Conservation (phyloP, 2,797 vertebrate species). For the Schizothorax lantsangensis region DNA sequence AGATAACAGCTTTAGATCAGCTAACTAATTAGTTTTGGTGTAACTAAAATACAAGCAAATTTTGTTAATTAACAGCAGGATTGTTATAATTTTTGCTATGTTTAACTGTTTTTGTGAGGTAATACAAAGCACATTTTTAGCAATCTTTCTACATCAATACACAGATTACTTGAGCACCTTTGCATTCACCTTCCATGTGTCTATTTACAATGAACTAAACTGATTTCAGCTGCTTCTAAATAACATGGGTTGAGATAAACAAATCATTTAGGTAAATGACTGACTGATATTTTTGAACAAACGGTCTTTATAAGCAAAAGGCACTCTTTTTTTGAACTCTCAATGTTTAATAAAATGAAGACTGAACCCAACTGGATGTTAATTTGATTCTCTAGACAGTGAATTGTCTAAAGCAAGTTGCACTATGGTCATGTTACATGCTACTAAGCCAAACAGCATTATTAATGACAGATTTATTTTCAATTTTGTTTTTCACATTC, state of each 20-base stretch:
- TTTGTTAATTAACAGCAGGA: background rate
- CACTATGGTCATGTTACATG: background rate
- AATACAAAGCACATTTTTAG: background rate
- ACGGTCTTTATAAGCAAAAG: slow-evolving; percentile 14
- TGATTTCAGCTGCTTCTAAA: background rate
- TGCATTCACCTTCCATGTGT: background rate
- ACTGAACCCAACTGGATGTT: background rate
- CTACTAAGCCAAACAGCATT: background rate
- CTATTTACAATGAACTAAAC: background rate
- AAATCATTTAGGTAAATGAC: too few species aligned
- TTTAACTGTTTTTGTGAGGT: background rate
- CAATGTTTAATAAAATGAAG: slow-evolving; percentile 18
- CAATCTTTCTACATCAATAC: background rate
- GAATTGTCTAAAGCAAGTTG: background rate
- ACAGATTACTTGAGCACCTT: background rate
- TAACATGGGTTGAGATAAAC: background rate
- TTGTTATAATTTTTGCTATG: background rate
- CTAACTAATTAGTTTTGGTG: background rate
- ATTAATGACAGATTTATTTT: slow-evolving; percentile 27
- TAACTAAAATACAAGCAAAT: background rate
- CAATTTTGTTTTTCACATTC: background rate
- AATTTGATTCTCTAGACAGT: background rate
- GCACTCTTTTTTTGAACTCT: slow-evolving; percentile 2
- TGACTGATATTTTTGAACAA: background rate
- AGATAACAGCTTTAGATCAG: background rate